Base-by-base conservation (phyloP, 92 coral and sea anemone genomes). In the Pocillopora grandis region DNA sequence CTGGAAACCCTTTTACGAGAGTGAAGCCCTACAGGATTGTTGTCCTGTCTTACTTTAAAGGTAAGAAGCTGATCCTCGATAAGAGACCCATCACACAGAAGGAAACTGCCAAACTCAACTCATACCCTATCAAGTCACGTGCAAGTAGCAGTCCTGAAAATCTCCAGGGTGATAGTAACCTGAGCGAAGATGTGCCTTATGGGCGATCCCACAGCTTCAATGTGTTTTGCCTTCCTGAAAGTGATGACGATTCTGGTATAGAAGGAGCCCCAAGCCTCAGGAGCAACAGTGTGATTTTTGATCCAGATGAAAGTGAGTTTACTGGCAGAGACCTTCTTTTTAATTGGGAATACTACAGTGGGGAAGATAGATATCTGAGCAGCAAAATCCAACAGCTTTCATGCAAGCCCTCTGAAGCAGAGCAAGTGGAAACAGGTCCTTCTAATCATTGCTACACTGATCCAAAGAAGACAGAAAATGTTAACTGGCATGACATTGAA, bases 161-260 rank as follows among this genome's bases (percentile, higher is more conserved):
- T 10, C 11, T 55, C 70, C 60, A 67, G 21, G 79, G 23, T 69
- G 78, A 84, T 58, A 81, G 56, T 80, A 59, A 49, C 36, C 23
- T 18, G 49, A 67, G 49, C 62, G 69, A 81, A 33, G 80, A 86
- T 64, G 68, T 76, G 67, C 67, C 27, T 33, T 37, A 76, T 58
- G 48, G 35, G 17, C 70, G 82, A 16, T 76, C 82, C 66, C 79
- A 84, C 72, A 84, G 86, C 60, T 89, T 89, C 49, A 81, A 76
- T 80, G 62, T 79, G 49, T 89, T 87, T 76, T 79, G 87, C 20
- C 83, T 73, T 4, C 76, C 90, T 12, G 87, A 83, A 75, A 91
- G 92, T 87, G 95, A 94, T 66, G 80, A 89, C 56, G 98, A 94
- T 76, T 94, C 98, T 13, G 98, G 98, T 67, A 94, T 94, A 72